Conservation (phyloP, 2,113 vertebrate genomes). For the Syrrhaptes paradoxus region DNA sequence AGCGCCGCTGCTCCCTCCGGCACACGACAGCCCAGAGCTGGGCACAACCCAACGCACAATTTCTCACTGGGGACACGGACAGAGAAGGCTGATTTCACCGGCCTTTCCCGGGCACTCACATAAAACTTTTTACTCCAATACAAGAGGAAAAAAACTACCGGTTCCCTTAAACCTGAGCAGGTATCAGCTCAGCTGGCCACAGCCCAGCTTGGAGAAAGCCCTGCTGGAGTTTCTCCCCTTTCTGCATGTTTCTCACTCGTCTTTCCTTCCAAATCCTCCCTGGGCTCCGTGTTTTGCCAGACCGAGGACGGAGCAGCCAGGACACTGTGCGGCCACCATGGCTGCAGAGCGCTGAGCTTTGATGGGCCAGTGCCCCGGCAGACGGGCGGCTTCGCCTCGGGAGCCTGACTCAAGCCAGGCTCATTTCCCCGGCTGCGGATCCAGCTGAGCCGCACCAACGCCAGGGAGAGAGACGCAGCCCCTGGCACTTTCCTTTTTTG, state of each 20-base stretch:
- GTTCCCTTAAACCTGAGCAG: neutral
- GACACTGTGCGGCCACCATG: neutral
- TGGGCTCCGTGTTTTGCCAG: fast-evolving
- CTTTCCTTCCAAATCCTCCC: neutral
- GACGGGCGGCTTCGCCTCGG: neutral
- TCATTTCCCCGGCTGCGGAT: neutral
- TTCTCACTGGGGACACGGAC: fast-evolving
- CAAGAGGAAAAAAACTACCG: neutral
- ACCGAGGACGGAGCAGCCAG: fast-evolving
- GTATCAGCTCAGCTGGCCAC: neutral
- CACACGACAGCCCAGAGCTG: neutral
- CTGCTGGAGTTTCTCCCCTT: neutral
- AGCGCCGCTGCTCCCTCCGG: neutral
- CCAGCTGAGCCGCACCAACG: constrained; percentile 28
- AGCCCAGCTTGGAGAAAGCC: neutral
- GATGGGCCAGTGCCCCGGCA: neutral
- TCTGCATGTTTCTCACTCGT: neutral
- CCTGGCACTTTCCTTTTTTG: constrained; percentile 7
- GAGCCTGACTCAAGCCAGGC: constrained; percentile 54
- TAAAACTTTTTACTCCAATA: neutral
- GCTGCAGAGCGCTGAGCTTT: neutral
- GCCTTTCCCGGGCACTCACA: neutral
- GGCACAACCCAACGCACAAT: fast-evolving
- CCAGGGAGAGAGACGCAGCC: constrained; percentile 26
- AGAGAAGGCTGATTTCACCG: neutral